These are phyloP conservation scores for Battus philenor DNA, from an alignment of 1,140 invertebrate species.

Conservation along the genomic window DNA sequence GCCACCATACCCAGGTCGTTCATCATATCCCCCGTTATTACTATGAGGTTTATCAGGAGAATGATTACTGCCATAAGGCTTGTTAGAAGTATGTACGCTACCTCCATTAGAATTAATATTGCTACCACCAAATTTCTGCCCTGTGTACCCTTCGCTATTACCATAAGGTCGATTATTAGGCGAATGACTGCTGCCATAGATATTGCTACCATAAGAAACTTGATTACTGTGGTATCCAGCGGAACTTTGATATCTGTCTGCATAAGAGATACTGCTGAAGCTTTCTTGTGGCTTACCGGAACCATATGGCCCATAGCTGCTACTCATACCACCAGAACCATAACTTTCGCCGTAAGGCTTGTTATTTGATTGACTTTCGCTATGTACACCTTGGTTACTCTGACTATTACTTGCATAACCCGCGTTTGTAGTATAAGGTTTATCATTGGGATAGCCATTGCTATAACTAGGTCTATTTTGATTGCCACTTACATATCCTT, in stretches of 20 bases:
- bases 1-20: too few species aligned
- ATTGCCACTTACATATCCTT: slow-evolving; percentile 4
- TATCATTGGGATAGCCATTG: slow-evolving; percentile 3
- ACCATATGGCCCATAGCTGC: not conserved
- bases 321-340: not conserved
- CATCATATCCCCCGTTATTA: not conserved
- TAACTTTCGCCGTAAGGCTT: slow-evolving; percentile 6
- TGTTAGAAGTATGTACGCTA: not conserved
- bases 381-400: slow-evolving; percentile 1
- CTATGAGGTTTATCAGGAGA: slow-evolving; percentile 2
- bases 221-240: slow-evolving; percentile 11
- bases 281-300: not conserved
- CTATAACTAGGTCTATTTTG: slow-evolving; percentile 1
- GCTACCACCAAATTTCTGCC: slow-evolving; percentile 7
- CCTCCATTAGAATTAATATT: slow-evolving; percentile 15
- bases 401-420: slow-evolving; percentile 2
- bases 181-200: slow-evolving; percentile 2
- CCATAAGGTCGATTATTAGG: slow-evolving; percentile 3
- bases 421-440: not conserved
- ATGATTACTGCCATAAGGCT: slow-evolving; percentile 2
- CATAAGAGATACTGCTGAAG: not conserved
- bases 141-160: slow-evolving; percentile 18
- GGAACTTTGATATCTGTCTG: slow-evolving; percentile 5
- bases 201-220: not conserved
- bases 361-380: slow-evolving; percentile 6